phyloP scores from a whole-genome alignment of 2,797 vertebrate genomes.

The Phaenicophaeus curvirostris region DNA sequence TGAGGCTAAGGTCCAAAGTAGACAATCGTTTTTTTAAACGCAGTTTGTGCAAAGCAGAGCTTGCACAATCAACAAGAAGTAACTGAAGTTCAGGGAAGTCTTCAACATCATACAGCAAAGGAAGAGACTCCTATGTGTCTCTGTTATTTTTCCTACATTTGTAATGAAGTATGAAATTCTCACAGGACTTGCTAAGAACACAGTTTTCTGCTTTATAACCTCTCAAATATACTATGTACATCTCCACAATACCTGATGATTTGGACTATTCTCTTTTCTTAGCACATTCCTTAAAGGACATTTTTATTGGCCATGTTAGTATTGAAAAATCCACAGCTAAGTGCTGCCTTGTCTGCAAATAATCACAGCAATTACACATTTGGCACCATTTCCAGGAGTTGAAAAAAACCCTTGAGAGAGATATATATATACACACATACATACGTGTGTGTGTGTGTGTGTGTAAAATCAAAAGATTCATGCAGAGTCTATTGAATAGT shows the following conservation, averaged over 20 bases:
- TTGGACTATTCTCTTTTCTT: not conserved
- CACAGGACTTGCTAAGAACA: not conserved
- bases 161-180: not conserved
- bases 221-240: not conserved
- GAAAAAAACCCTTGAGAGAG: not conserved
- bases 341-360: not conserved
- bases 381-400: not conserved
- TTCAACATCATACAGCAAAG: not conserved
- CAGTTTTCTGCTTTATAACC: not conserved
- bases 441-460: no score
- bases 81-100: not conserved
- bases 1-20: not conserved
- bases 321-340: not conserved
- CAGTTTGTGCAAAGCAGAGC: not conserved
- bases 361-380: not conserved
- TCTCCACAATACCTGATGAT: not conserved
- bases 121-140: not conserved
- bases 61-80: not conserved
- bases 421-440: not conserved
- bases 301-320: not conserved
- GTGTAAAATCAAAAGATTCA: slow-evolving; percentile 27
- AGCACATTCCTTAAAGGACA: not conserved
- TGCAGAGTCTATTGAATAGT: not conserved
- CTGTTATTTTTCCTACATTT: not conserved
- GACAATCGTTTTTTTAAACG: not conserved